phyloP scores from a whole-genome alignment of 2,113 vertebrate genomes.

The Micromys minutus region DNA sequence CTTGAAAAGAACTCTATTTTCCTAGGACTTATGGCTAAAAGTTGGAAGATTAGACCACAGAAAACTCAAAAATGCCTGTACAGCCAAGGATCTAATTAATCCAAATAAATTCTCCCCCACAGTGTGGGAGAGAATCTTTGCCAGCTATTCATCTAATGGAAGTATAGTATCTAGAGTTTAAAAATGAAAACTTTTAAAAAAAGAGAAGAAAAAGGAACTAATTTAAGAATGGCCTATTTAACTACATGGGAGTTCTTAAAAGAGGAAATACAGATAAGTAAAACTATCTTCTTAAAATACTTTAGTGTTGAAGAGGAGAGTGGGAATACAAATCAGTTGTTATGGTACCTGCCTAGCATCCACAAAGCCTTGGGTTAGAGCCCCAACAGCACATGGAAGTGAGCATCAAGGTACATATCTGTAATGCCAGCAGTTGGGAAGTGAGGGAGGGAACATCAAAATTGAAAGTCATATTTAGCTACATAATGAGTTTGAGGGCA shows the following conservation, averaged over 20 bases:
- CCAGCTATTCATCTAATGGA: neutral
- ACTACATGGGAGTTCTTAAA: neutral
- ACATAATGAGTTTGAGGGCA: neutral
- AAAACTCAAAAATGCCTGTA: neutral
- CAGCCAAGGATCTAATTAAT: neutral
- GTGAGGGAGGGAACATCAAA: neutral
- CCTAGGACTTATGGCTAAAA: neutral
- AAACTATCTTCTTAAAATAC: neutral
- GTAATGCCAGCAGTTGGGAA: neutral
- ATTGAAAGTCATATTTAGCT: neutral
- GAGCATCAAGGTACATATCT: no score
- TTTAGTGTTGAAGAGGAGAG: neutral
- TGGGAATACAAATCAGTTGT: neutral
- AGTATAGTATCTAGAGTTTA: neutral
- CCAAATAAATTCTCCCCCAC: neutral
- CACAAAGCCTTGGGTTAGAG: neutral
- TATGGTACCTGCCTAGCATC: neutral
- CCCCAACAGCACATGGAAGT: neutral
- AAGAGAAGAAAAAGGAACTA: neutral
- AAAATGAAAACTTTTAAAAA: neutral
- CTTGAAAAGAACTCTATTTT: neutral
- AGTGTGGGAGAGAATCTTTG: neutral
- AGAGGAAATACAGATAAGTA: neutral
- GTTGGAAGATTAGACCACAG: neutral
- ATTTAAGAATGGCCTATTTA: neutral